A percentile compares a stretch with the other conserved stretches of the same genome.
Conservation (phyloP, 2,113 vertebrate genomes). For the Leptobrachium ailaonicum region DNA sequence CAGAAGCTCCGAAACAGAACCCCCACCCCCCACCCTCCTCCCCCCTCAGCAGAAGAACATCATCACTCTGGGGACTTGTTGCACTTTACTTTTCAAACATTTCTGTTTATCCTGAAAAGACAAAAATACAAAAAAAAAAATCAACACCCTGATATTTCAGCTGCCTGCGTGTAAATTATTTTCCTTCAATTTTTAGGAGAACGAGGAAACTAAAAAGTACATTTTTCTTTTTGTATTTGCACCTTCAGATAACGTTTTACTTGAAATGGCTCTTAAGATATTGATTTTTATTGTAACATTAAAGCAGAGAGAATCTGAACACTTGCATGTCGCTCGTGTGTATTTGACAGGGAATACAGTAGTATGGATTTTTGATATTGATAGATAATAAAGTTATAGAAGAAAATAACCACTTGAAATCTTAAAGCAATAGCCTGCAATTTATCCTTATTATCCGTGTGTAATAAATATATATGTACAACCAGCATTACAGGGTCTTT, state of each 20-base stretch:
- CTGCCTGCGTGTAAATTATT: conserved; percentile 13
- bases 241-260: conserved; percentile 50
- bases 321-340: background rate
- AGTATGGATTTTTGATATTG: no score
- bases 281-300: conserved; percentile 51
- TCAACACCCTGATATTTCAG: conserved; percentile 11
- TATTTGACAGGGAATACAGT: background rate
- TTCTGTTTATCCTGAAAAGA: conserved; percentile 34
- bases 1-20: background rate
- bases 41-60: conserved; percentile 29
- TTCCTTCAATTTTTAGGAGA: conserved; percentile 13
- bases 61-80: conserved; percentile 15
- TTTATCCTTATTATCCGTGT: no score
- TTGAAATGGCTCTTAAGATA: conserved; percentile 37
- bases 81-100: conserved; percentile 39
- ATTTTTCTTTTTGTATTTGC: conserved; percentile 45
- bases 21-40: no score
- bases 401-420: no score
- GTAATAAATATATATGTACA: no score
- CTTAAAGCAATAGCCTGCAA: no score
- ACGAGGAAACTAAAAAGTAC: conserved; percentile 4
- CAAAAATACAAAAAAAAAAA: background rate
- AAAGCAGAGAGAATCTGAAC: conserved; percentile 35
- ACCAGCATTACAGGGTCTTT: no score
- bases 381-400: no score